These are phyloP conservation scores for Lamprotornis superbus DNA, from an alignment of 2,113 vertebrate genomes.

Conservation along the genomic window DNA sequence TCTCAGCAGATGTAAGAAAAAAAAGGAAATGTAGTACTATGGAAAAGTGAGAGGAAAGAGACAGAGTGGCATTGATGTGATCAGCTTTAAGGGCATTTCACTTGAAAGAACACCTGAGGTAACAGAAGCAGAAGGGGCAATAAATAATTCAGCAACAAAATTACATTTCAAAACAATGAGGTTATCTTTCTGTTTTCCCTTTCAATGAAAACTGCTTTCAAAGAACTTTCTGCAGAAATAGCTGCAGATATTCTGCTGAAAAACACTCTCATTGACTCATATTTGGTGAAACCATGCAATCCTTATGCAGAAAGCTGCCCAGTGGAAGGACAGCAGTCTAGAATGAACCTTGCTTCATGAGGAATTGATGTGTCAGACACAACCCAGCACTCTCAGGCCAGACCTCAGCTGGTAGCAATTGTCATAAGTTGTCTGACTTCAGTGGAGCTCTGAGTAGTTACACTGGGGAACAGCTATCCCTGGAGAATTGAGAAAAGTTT, in stretches of 20 bases:
- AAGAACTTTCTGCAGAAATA: background rate
- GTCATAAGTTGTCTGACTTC: background rate
- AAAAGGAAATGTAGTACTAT: background rate
- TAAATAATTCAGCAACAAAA: constrained; percentile 64
- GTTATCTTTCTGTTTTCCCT: background rate
- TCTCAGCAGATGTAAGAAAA: background rate
- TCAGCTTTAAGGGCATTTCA: constrained; percentile 47
- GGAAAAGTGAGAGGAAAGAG: background rate
- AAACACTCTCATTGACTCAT: background rate
- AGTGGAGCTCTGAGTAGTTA: background rate
- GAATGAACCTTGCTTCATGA: background rate
- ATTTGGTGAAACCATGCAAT: background rate
- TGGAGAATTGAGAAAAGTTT: background rate
- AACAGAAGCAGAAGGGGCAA: constrained; percentile 37
- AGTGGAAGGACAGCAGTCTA: background rate
- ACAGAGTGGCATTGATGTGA: constrained; percentile 23
- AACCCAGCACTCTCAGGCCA: background rate
- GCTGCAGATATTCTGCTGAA: background rate
- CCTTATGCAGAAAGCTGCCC: background rate
- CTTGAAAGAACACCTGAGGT: constrained; percentile 42
- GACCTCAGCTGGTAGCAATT: background rate
- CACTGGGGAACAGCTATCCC: background rate
- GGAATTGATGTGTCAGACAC: background rate
- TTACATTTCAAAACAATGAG: constrained; percentile 37
- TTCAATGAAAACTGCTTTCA: background rate